These are phyloP conservation scores for Manacus vitellinus DNA, from an alignment of 2,113 vertebrate species.

Conservation along the genomic window DNA sequence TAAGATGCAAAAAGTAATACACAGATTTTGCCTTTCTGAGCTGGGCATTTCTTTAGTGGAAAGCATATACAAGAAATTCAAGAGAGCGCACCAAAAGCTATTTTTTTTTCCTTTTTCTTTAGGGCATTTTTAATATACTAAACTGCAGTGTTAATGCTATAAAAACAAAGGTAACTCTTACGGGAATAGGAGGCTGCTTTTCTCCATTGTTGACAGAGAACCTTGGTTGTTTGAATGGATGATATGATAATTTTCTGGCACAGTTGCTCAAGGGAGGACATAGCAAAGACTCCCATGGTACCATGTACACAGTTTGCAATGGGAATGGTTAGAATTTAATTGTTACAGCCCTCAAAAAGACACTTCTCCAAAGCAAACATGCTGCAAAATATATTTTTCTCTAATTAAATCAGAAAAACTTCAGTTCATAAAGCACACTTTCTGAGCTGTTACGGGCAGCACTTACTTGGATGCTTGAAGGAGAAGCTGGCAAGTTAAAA, in stretches of 20 bases:
- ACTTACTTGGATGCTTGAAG: not conserved
- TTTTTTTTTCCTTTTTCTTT: not conserved
- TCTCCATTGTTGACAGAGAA: not conserved
- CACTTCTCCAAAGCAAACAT: not conserved
- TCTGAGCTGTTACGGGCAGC: not conserved
- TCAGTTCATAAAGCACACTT: not conserved
- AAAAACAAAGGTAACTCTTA: not conserved
- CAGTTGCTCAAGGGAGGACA: not conserved
- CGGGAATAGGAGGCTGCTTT: not conserved
- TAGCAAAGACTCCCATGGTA: not conserved
- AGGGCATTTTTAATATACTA: not conserved
- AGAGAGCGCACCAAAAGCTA: rapidly evolving
- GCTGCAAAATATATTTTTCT: not conserved
- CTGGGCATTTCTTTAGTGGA: not conserved
- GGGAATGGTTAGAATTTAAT: not conserved
- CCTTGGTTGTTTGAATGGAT: not conserved
- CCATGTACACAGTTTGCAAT: not conserved
- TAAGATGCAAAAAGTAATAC: not conserved
- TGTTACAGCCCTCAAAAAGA: not conserved
- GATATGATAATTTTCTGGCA: not conserved
- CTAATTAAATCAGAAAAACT: not conserved
- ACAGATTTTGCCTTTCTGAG: not conserved
- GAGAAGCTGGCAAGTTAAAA: not conserved
- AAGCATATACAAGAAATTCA: not conserved
- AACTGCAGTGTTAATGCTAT: not conserved